These are phyloP conservation scores for Tichodroma muraria DNA, from an alignment of 2,113 vertebrate species.

Conservation along the genomic window DNA sequence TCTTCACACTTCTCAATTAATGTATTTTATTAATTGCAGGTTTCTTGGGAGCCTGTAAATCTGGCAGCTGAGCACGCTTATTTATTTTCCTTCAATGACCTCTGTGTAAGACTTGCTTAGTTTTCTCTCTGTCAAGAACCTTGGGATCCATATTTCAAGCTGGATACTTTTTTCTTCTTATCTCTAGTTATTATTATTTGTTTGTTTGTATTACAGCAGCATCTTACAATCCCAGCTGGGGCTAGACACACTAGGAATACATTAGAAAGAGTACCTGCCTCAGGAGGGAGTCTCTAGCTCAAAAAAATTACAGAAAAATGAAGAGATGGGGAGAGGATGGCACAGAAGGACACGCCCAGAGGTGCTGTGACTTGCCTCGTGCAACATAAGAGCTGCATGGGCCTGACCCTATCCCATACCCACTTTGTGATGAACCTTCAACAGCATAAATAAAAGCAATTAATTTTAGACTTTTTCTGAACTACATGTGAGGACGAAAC, in stretches of 20 bases:
- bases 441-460: background rate
- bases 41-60: slow-evolving; percentile 5
- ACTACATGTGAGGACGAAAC: background rate
- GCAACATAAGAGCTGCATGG: background rate
- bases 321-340: background rate
- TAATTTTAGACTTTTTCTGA: background rate
- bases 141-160: slow-evolving; percentile 54
- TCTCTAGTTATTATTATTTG: slow-evolving; percentile 57
- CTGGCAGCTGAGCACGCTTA: slow-evolving; percentile 13
- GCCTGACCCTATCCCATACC: background rate
- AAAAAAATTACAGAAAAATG: background rate
- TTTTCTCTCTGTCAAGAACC: slow-evolving; percentile 27
- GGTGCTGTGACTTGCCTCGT: background rate
- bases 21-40: slow-evolving; percentile 38
- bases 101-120: slow-evolving; percentile 25
- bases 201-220: slow-evolving; percentile 51
- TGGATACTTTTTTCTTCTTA: slow-evolving; percentile 51
- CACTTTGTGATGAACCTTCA: background rate
- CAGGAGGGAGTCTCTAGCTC: background rate
- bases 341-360: background rate
- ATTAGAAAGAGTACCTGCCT: slow-evolving; percentile 5
- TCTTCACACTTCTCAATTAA: slow-evolving; percentile 26
- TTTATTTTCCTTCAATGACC: slow-evolving; percentile 55
- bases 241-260: slow-evolving; percentile 11
- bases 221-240: slow-evolving; percentile 49